These are phyloP conservation scores for Heliconius nattereri DNA, from an alignment of 1,140 invertebrate species.

Conservation along the genomic window DNA sequence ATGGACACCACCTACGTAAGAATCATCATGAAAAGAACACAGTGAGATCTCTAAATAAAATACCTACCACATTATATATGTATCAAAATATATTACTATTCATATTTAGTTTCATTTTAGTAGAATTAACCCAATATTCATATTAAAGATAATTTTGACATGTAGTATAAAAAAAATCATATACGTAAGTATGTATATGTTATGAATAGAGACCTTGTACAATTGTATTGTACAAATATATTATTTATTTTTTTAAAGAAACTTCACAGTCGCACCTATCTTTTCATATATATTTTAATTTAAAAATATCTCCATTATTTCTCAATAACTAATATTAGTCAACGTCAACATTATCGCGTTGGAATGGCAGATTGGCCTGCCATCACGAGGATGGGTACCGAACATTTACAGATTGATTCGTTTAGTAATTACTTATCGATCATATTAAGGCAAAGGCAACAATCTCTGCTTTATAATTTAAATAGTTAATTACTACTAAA, in stretches of 20 bases:
- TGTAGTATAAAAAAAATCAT: neutral
- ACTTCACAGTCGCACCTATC: neutral
- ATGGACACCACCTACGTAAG: constrained; percentile 3
- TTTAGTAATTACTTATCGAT: constrained; percentile 37
- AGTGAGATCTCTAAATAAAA: neutral
- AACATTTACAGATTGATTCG: constrained; percentile 20
- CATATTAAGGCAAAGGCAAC: constrained; percentile 20
- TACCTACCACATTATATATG: neutral
- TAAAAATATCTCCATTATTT: constrained; percentile 24
- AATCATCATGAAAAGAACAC: neutral
- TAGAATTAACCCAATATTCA: neutral
- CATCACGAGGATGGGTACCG: constrained; percentile 12
- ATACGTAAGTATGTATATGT: neutral
- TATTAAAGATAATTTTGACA: neutral
- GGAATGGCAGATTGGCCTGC: constrained; percentile 40
- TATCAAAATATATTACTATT: neutral
- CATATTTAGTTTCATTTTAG: neutral
- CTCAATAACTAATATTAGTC: constrained; percentile 40
- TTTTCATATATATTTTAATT: neutral
- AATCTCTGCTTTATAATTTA: constrained; percentile 3
- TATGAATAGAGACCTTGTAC: neutral
- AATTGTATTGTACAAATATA: neutral
- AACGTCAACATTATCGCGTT: constrained; percentile 27
- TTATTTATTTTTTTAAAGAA: neutral
- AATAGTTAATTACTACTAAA: constrained; percentile 26